Evolutionary conservation across 1,140 invertebrate genomes (phyloP), one percentile per base, ranked within the genome.

Genomic region (Drosophila ogumai): DNA sequence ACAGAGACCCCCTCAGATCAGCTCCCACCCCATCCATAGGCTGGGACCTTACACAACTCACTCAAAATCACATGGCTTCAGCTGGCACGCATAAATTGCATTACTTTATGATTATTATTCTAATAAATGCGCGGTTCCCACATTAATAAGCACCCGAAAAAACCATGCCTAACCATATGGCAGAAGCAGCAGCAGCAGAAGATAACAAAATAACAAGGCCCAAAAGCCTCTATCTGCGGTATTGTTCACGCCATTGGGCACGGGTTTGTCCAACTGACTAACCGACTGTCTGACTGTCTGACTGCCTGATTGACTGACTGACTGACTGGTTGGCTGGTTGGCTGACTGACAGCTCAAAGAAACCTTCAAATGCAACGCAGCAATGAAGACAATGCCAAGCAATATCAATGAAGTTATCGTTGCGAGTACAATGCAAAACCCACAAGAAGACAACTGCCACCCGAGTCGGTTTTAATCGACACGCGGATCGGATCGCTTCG

Each of bases 331-430:
- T 75, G 60, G 32, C 49, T 54, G 64, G 58, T 58, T 63, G 64
- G 36, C 44, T 25, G 73, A 77, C 72, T 68, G 81, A 68, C 82
- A 81, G 25, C 73, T 78, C 22, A 88, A 88, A 84, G 84, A 87
- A 87, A 87, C 84, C 85, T 87, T 87, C 84, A 87, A 87, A 82
- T 58, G 63, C 75, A 85, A 85, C 66, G 44, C 79, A 76, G 64
- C 74, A 77, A 54, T 67, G 73, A 71, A 87, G 80, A 87, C 84
- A 87, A 87, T 87, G 84, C 84, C 84, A 87, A 79, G 61, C 73
- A 50, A 77, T 78, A 87, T 84, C 85, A 90, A 81, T 87, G 75
- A 82, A 87, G 82, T 65, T 87, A 87, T 87, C 75, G 85, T 66
- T 66, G 43, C 56, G 63, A 57, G 52, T 68, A 43, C 73, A 58